These are phyloP conservation scores for Acleris literana DNA, from an alignment of 2,888 invertebrate genomes.

Conservation along the genomic window DNA sequence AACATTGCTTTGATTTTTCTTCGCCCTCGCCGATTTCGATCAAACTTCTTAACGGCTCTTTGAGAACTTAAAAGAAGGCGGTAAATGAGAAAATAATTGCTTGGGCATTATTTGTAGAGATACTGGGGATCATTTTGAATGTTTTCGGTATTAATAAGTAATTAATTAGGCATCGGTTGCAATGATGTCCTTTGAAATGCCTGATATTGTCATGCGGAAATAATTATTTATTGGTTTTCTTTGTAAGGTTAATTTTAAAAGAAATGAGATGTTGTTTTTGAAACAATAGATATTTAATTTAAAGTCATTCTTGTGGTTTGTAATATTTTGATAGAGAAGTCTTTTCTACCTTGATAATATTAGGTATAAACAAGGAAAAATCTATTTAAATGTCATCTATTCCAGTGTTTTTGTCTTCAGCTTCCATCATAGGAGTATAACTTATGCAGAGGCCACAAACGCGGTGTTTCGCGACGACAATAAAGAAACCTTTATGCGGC, in stretches of 20 bases:
- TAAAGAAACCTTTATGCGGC: conserved; percentile 81
- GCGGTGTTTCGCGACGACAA: conserved; percentile 77
- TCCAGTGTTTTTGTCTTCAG: conserved; percentile 1
- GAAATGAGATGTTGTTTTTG: background rate
- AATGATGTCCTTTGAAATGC: conserved; percentile 41
- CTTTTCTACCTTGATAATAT: too few relatives aligned
- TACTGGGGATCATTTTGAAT: conserved; percentile 54
- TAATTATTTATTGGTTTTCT: conserved; percentile 6
- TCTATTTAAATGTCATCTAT: background rate
- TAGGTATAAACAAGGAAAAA: too few relatives aligned
- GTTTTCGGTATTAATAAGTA: conserved; percentile 53
- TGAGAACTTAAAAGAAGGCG: conserved; percentile 62
- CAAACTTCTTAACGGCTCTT: conserved; percentile 66
- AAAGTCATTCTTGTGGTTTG: too few relatives aligned
- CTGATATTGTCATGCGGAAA: conserved; percentile 39
- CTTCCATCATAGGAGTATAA: conserved; percentile 61
- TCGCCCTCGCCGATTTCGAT: conserved; percentile 64
- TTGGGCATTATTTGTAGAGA: conserved; percentile 66
- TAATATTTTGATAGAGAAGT: too few relatives aligned
- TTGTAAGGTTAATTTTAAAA: background rate
- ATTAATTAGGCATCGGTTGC: conserved; percentile 57
- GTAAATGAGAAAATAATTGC: conserved; percentile 76
- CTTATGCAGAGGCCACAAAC: conserved; percentile 72
- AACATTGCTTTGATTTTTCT: conserved; percentile 67
- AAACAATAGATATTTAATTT: background rate